Evolutionary conservation across 1,140 invertebrate species (phyloP).

Genomic region (Parasteatoda tepidariorum): DNA sequence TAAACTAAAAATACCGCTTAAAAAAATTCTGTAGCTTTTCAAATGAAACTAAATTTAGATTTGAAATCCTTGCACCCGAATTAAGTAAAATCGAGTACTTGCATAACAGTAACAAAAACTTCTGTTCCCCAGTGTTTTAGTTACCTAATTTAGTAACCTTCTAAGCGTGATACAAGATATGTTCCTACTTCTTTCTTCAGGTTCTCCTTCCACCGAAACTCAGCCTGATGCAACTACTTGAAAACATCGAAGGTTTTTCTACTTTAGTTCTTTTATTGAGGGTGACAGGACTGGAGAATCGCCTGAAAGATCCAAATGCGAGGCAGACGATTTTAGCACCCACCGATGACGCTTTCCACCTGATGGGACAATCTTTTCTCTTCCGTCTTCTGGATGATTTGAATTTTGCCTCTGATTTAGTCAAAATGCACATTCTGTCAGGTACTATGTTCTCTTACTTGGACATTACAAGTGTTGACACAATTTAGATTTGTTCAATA

Average conservation of each 20-base stretch:
- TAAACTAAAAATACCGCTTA: too few species aligned
- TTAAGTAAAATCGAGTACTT: too few species aligned
- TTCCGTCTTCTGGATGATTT: conserved; percentile 68
- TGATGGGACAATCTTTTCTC: conserved; percentile 65
- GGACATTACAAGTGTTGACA: neutral
- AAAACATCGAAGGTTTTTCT: conserved; percentile 69
- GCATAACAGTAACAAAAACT: too few species aligned
- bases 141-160: neutral
- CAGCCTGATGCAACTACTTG: conserved; percentile 69
- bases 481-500: neutral
- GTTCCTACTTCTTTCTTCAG: conserved; percentile 56
- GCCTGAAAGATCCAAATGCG: conserved; percentile 67
- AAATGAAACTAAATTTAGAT: too few species aligned
- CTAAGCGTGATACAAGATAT: neutral
- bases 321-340: conserved; percentile 73
- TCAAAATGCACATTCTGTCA: conserved; percentile 72
- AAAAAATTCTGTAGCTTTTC: too few species aligned
- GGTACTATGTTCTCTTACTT: too few species aligned
- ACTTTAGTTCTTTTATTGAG: conserved; percentile 65
- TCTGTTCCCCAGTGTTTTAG: neutral
- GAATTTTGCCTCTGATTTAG: conserved; percentile 68
- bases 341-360: conserved; percentile 69
- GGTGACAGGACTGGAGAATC: conserved; percentile 65
- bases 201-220: conserved; percentile 72
- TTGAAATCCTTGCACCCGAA: too few species aligned